Base-by-base conservation (phyloP, 1,140 invertebrate species). In the Schlechtendalia chinensis region DNA sequence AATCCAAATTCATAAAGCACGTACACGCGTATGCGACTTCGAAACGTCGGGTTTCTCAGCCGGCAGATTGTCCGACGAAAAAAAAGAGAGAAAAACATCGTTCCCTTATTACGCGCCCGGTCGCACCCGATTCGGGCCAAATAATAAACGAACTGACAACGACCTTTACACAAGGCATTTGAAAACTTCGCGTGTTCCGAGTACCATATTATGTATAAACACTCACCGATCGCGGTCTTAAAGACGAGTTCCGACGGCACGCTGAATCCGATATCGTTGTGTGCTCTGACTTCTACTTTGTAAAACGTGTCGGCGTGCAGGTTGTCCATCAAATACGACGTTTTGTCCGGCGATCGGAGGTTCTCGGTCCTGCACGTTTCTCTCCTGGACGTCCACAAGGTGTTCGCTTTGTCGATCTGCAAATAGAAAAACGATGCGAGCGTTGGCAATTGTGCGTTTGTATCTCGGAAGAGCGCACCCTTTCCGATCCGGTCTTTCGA, bases 191-290 rank as follows among this genome's bases (percentile, higher is more conserved):
- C 32, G 32, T 39, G 8, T 39, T 39, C 32, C 61, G 29, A 27
- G 11, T 32, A 39, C 63, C n/a, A 45, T 22, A 45, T 29, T 27
- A 29, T 27, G 27, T 17, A 22, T 58, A 24, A 19, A 58, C 63
- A 79, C 75, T 79, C 10, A 79, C 75, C 75, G 0, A 39, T 63
- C 14, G 75, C 75, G 58, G 95, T 96, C 86, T 91, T 93, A 84
- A 97, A 89, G 84, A 91, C 89, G 67, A 93, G 89, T 83, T 90
- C 87, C 12, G 91, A 91, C 1, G 93, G 90, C 59, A 89, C 86
- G 82, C 94, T 94, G 85, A 87, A 91, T 63, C 94, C 95, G 65
- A 96, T 92, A 14, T 88, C 86, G 86, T 97, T 97, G 83, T 93
- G 93, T 17, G 95, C 95, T 83, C 90, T 88, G 27, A 97, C 86